Conservation (phyloP, 2,888 invertebrate genomes). For the Chrysolina americana region DNA sequence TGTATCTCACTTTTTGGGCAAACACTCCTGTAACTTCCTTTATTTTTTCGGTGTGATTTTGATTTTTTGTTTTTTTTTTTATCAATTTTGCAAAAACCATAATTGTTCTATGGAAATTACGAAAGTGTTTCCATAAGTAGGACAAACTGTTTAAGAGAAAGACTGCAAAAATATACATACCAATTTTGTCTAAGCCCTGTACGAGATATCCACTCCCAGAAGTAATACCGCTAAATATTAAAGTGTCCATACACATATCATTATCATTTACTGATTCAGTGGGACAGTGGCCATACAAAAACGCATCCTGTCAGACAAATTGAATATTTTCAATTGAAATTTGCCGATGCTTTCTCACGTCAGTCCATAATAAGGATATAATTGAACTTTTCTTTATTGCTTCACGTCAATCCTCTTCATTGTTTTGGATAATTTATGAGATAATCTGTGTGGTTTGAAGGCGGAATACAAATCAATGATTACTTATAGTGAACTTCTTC, state of each 20-base stretch:
- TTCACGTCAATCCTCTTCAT: slow-evolving; percentile 29
- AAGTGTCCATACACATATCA: neutral
- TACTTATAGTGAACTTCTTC: slow-evolving; percentile 29
- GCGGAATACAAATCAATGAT: slow-evolving; percentile 28
- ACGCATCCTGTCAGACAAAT: slow-evolving; percentile 27
- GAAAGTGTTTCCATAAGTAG: too few relatives aligned
- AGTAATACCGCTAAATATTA: neutral
- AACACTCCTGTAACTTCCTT: too few relatives aligned
- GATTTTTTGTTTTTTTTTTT: too few relatives aligned
- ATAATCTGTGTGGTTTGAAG: slow-evolving; percentile 26
- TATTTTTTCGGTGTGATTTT: too few relatives aligned
- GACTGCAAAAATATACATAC: too few relatives aligned
- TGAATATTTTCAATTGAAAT: slow-evolving; percentile 32
- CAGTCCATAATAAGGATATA: slow-evolving; percentile 35
- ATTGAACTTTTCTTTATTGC: slow-evolving; percentile 30
- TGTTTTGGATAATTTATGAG: slow-evolving; percentile 40
- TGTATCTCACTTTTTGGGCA: too few relatives aligned
- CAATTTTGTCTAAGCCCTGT: too few relatives aligned
- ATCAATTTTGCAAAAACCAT: too few relatives aligned
- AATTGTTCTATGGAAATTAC: too few relatives aligned
- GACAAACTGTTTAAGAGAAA: too few relatives aligned
- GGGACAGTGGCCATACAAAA: slow-evolving; percentile 19
- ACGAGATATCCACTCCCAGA: neutral
- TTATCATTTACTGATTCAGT: slow-evolving; percentile 11
- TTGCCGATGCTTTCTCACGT: slow-evolving; percentile 31